phyloP scores from a whole-genome alignment of 2,888 invertebrate genomes.

The Hipparchia semele region DNA sequence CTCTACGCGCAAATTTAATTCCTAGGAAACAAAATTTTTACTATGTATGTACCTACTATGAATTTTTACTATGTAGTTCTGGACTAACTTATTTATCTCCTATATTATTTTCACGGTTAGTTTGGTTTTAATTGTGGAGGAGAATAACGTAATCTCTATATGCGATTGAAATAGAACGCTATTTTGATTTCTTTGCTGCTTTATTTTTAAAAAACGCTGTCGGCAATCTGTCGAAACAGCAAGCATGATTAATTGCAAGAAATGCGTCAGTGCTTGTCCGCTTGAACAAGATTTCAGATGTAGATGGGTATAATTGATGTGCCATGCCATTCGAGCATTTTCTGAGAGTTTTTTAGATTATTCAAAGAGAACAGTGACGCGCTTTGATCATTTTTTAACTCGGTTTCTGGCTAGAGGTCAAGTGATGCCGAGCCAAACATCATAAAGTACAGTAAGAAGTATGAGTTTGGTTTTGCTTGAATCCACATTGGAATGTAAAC shows the following conservation, averaged over 20 bases:
- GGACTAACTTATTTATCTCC: not conserved
- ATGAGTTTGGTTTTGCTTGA: not conserved
- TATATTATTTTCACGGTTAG: not conserved
- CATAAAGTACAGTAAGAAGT: slow-evolving; percentile 8
- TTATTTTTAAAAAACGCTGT: slow-evolving; percentile 6
- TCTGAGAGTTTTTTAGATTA: slow-evolving; percentile 42
- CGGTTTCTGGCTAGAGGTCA: slow-evolving; percentile 17
- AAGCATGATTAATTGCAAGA: slow-evolving; percentile 45
- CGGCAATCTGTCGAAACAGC: slow-evolving; percentile 40
- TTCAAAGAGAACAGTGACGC: slow-evolving; percentile 26
- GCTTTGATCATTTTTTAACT: slow-evolving; percentile 36
- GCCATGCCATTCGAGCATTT: slow-evolving; percentile 39
- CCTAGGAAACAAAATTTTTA: no score
- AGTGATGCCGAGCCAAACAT: slow-evolving; percentile 16
- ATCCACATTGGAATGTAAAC: not conserved
- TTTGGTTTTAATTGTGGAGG: not conserved
- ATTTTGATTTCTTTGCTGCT: not conserved
- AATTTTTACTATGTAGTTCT: not conserved
- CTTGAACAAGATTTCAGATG: slow-evolving; percentile 28
- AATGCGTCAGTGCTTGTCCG: slow-evolving; percentile 6
- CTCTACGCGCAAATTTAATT: no score
- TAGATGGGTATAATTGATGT: slow-evolving; percentile 44
- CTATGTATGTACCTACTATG: no score
- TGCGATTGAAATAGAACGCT: slow-evolving; percentile 12
- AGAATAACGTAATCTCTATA: not conserved